Evolutionary conservation across 2,113 vertebrate species (phyloP).

Genomic region (Pseudorhombus dupliciocellatus): DNA sequence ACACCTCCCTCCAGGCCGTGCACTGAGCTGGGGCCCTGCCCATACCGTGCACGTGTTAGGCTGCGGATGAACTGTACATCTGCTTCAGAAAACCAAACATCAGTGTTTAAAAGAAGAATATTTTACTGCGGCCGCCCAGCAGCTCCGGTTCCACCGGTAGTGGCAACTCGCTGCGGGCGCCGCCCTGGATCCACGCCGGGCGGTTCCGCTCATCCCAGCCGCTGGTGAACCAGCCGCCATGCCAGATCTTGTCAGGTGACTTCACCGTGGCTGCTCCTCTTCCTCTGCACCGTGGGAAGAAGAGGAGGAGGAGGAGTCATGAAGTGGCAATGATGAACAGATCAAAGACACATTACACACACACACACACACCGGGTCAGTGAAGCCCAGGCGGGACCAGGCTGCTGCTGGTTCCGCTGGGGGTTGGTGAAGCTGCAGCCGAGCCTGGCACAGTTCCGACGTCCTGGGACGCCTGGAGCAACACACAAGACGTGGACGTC

Average conservation of each 20-base stretch:
- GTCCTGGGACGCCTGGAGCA: constrained; percentile 34
- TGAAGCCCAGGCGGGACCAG: too few relatives aligned
- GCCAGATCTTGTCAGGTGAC: constrained; percentile 14
- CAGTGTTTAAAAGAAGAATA: too few relatives aligned
- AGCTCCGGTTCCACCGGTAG: background rate
- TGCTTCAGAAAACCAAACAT: too few relatives aligned
- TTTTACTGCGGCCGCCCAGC: constrained; percentile 26
- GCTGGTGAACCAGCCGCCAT: background rate
- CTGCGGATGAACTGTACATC: too few relatives aligned
- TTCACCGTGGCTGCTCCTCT: background rate
- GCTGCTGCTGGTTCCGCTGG: background rate
- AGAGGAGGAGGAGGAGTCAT: background rate
- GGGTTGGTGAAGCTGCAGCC: background rate
- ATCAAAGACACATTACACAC: background rate
- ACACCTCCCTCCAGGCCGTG: too few relatives aligned
- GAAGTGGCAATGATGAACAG: background rate
- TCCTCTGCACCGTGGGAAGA: constrained; percentile 16
- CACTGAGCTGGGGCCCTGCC: too few relatives aligned
- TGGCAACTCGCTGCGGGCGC: constrained; percentile 10
- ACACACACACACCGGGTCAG: too few relatives aligned
- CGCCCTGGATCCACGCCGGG: constrained; percentile 56
- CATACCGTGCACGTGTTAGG: too few relatives aligned
- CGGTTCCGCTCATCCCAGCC: constrained; percentile 23
- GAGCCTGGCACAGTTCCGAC: background rate
- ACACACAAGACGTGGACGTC: background rate